These are phyloP conservation scores for Aphidius ervi DNA, from an alignment of 1,140 invertebrate species.

Conservation along the genomic window DNA sequence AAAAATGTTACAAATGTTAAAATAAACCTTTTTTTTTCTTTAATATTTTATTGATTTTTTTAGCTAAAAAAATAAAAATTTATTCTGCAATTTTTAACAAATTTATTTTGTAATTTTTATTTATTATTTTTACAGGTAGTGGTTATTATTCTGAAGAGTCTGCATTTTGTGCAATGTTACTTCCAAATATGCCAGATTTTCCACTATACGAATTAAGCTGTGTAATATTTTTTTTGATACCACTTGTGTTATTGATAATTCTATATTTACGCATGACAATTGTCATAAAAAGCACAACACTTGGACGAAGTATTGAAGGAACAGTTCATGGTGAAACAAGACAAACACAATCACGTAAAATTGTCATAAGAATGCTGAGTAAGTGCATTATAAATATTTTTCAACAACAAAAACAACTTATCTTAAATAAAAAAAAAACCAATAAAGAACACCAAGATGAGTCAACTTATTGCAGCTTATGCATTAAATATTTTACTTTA, in stretches of 20 bases:
- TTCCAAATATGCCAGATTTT: slow-evolving; percentile 56
- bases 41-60: neutral
- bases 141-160: slow-evolving; percentile 55
- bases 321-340: slow-evolving; percentile 63
- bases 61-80: neutral
- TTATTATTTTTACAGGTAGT: slow-evolving; percentile 26
- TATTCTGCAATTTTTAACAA: neutral
- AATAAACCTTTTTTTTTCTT: too few species aligned
- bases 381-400: neutral
- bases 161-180: slow-evolving; percentile 71
- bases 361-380: slow-evolving; percentile 75
- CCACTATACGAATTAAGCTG: slow-evolving; percentile 76
- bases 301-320: slow-evolving; percentile 55
- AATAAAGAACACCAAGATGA: neutral
- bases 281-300: slow-evolving; percentile 56
- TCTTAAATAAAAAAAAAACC: neutral
- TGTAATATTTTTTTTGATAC: slow-evolving; percentile 75
- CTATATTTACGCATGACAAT: slow-evolving; percentile 74
- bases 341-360: slow-evolving; percentile 64
- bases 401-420: neutral
- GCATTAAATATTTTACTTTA: too few species aligned
- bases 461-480: neutral
- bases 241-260: slow-evolving; percentile 70
- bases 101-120: neutral
- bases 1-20: too few species aligned